Evolutionary conservation across 2,113 vertebrate genomes (phyloP).

Genomic region (Morone saxatilis): DNA sequence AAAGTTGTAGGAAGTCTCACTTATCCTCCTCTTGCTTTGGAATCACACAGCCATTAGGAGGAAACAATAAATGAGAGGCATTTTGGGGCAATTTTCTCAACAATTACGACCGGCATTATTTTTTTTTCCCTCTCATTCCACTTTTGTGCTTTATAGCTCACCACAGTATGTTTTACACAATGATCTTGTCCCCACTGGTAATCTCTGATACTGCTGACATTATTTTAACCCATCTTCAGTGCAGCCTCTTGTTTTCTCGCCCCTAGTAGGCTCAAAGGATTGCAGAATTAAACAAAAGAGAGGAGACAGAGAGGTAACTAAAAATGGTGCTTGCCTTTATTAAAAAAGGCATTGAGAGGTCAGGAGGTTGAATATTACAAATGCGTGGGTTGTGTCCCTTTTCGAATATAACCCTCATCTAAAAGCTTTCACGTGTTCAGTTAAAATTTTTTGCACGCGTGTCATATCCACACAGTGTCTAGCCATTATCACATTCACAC

Average conservation of each 20-base stretch:
- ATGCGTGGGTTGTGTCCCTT: background rate
- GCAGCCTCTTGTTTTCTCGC: constrained; percentile 18
- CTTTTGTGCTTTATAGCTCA: constrained; percentile 49
- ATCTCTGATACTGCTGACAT: constrained; percentile 57
- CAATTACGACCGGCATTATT: constrained; percentile 49
- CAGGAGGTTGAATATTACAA: constrained; percentile 29
- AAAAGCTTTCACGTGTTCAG: background rate
- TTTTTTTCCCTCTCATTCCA: constrained; percentile 4
- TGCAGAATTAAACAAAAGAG: constrained; percentile 15
- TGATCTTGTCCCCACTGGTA: constrained; percentile 43
- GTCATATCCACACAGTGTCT: constrained; percentile 9
- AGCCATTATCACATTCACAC: constrained; percentile 1
- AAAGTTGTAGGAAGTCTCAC: constrained; percentile 46
- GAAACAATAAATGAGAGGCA: constrained; percentile 50
- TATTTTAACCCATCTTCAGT: constrained; percentile 38
- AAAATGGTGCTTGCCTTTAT: constrained; percentile 1
- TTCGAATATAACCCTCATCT: background rate
- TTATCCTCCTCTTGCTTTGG: constrained; percentile 38
- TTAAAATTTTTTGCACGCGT: constrained; percentile 24
- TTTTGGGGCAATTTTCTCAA: constrained; percentile 62
- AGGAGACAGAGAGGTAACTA: constrained; percentile 10
- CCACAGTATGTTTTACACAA: constrained; percentile 59
- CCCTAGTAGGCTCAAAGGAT: background rate
- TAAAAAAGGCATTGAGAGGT: background rate
- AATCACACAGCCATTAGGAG: constrained; percentile 41